Base-by-base conservation (phyloP, 2,888 invertebrate genomes). In the Dascillus cervinus region DNA sequence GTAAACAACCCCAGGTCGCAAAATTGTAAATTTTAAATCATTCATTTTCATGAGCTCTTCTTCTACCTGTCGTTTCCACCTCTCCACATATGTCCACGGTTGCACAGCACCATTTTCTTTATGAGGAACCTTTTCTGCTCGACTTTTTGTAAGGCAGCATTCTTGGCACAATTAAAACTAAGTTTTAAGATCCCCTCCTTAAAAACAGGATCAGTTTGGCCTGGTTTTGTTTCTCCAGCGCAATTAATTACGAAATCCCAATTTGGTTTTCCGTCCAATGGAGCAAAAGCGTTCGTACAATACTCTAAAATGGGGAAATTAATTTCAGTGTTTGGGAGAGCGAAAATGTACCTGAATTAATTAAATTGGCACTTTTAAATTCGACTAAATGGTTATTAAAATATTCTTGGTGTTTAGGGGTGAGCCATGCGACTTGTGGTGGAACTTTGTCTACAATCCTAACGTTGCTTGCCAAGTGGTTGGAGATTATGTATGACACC, bases 391-490 rank as follows among this genome's bases (percentile, higher is more conserved):
- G 72, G 65, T 77, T 76, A 35, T 80, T 76, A 63, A 91, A 90
- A 24, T 75, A 68, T 50, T 75, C 73, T 45, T 75, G 70, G 55
- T 91, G 91, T 37, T 67, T 65, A 2, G 73, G 65, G 63, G 87
- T 90, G 17, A 94, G 67, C 82, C 91, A 94, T 2, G 91, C 92
- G 53, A 89, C 82, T 64, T 88, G 87, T 1, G 92, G 92, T 27
- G 91, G 91, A 14, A 91, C 90, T 67, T 94, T 94, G 67, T 94
- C 94, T 34, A 88, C 87, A 26, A 90, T 78, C 46, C 85, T 76
- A 42, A 92, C 70, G 50, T 72, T 73, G 53, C 78, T 78, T 40
- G 79, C 82, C 51, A 88, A 65, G 52, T 85, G 77, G 64, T 88
- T 82, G 41, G 73, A 72, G 46, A 92, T 70, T 56, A 92, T 71